Percentiles rank a stretch among this genome's conserved stretches.
These are phyloP conservation scores for Eubucco bourcierii DNA, from an alignment of 2,113 vertebrate genomes.

Conservation along the genomic window DNA sequence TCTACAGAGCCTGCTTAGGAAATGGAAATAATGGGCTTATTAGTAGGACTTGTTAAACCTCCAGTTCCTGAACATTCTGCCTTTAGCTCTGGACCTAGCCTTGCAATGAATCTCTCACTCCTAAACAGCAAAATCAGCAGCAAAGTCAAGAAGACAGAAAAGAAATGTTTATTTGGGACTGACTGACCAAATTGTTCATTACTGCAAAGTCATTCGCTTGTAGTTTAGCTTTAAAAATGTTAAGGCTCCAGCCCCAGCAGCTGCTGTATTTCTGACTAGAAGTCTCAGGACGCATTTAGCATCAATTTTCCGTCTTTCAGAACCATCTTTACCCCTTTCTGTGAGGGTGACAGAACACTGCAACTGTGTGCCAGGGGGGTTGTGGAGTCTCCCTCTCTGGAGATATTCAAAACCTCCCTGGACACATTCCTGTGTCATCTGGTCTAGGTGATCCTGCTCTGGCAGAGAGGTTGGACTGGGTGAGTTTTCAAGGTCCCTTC, in stretches of 20 bases:
- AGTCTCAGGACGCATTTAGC: background rate
- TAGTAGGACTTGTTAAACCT: slow-evolving; percentile 58
- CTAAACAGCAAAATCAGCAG: background rate
- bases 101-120: background rate
- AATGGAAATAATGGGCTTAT: slow-evolving; percentile 47
- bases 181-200: background rate
- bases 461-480: too few relatives aligned
- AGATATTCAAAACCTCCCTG: too few relatives aligned
- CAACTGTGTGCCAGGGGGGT: too few relatives aligned
- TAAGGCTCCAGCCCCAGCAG: accelerated
- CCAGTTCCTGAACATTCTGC: background rate
- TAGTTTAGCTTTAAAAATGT: background rate
- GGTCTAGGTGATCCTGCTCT: too few relatives aligned
- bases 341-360: too few relatives aligned
- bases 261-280: background rate
- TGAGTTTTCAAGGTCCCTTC: too few relatives aligned
- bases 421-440: too few relatives aligned
- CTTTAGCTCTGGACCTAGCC: background rate
- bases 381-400: too few relatives aligned
- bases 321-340: background rate
- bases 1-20: slow-evolving; percentile 45
- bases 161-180: background rate
- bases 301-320: background rate
- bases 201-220: background rate
- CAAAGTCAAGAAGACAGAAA: background rate